Evolutionary conservation across 2,797 vertebrate genomes (phyloP), one percentile per base, ranked within the genome.

Genomic region (Melanotaenia trifasciata): DNA sequence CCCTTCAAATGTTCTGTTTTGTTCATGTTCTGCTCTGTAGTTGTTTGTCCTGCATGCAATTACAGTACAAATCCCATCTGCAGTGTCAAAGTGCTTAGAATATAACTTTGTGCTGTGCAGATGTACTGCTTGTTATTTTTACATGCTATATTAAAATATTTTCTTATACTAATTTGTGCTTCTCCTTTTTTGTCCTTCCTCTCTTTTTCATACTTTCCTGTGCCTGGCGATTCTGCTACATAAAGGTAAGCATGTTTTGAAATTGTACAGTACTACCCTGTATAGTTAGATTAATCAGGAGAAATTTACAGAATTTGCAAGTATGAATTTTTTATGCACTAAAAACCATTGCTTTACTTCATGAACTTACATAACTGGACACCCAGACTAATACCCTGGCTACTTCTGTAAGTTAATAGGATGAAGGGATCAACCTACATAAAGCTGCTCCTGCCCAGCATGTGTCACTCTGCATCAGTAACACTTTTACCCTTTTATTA

Each of bases 221-320:
- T 10, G 0, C 57, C 68, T 65, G 76, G 18, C 66, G 79, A 70
- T 64, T 79, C 58, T 38, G 0, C 78, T 57, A 30, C 74, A 8
- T 72, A 77, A 32, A 92, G 92, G 90, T 91, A 90, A 92, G 90
- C 54, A 53, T 73, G 51, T 73, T 73, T 58, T 38, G 13, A 40
- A 30, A 30, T 30, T 9, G 33, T 16, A 13, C 12, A 71, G 69
- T 53, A 35, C 59, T 3, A 35, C 64, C 69, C 16, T 73, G 20
- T 38, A 18, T 13, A 38, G 45, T 83, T 67, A 22, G 8, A 66
- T 59, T 75, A 43, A 62, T 70, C 36, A 47, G 38, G 4, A 67
- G 53, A 22, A 59, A 33, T 51, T 58, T n/a, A 30, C 3, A 60
- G 32, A 73, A 57, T 70, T 72, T 24, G 24, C 18, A 0, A 5